Evolutionary conservation across 2,113 vertebrate species (phyloP).

Genomic region (Ciconia maguari): DNA sequence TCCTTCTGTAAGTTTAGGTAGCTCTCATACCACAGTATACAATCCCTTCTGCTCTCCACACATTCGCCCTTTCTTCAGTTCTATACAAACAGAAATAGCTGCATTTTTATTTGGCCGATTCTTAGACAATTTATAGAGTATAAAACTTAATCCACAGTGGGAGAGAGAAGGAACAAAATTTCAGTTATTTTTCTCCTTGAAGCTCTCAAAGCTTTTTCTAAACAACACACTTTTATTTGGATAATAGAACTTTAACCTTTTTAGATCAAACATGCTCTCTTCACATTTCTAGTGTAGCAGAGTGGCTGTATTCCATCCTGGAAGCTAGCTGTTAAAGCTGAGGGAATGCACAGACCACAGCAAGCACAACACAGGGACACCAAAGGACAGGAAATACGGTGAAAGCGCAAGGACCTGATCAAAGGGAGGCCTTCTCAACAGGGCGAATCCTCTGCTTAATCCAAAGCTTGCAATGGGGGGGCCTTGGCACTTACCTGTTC

Average conservation of each 20-base stretch:
- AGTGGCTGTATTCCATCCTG: background rate
- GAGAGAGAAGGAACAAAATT: background rate
- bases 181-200: background rate
- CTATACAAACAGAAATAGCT: background rate
- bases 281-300: background rate
- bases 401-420: background rate
- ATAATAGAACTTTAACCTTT: background rate
- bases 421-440: rapidly evolving
- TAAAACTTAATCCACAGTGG: background rate
- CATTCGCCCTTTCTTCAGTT: background rate
- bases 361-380: background rate
- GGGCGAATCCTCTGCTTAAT: background rate
- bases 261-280: background rate
- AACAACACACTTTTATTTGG: background rate
- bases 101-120: background rate
- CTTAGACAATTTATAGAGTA: background rate
- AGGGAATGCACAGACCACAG: background rate
- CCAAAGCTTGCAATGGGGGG: background rate
- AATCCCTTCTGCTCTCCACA: background rate
- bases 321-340: background rate
- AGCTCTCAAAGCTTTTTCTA: background rate
- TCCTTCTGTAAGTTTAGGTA: too few relatives aligned
- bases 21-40: background rate
- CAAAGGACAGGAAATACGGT: rapidly evolving
- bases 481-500: background rate